phyloP scores from a whole-genome alignment of 2,113 vertebrate genomes.

The Myanophis thanlyinensis region DNA sequence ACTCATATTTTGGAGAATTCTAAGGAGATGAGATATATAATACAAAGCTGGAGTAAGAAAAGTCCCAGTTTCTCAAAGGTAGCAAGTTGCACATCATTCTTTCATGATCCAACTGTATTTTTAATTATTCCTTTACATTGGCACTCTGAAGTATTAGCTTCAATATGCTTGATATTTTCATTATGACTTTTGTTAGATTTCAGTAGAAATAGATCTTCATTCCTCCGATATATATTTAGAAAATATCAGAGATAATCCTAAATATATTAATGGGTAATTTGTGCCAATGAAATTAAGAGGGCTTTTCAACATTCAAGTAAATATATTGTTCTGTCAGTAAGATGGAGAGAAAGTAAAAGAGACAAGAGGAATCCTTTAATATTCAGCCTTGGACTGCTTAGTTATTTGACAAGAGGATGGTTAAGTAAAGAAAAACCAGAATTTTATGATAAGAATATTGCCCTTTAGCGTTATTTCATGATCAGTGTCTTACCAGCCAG shows the following conservation, averaged over 20 bases:
- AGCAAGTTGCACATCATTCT: slow-evolving; percentile 13
- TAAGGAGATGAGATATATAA: slow-evolving; percentile 3
- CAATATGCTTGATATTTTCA: slow-evolving; percentile 47
- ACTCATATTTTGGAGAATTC: slow-evolving; percentile 2
- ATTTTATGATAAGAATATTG: neutral
- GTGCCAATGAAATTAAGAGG: neutral
- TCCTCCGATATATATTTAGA: neutral
- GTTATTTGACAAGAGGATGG: neutral
- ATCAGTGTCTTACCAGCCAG: neutral
- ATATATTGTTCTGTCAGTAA: neutral
- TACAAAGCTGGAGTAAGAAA: neutral
- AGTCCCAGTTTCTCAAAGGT: neutral
- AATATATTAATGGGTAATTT: neutral
- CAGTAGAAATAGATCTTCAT: neutral
- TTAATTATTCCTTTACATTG: slow-evolving; percentile 49
- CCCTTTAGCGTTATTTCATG: neutral
- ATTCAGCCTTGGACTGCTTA: slow-evolving; percentile 11
- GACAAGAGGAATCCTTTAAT: neutral
- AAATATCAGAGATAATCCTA: neutral
- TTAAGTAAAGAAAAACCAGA: neutral
- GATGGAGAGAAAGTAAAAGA: slow-evolving; percentile 14
- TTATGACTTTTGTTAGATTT: neutral
- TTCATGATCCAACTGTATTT: slow-evolving; percentile 44
- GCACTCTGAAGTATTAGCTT: slow-evolving; percentile 39
- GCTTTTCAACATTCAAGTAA: neutral